These are phyloP conservation scores for Nezara viridula DNA, from an alignment of 2,888 invertebrate species.

Conservation along the genomic window DNA sequence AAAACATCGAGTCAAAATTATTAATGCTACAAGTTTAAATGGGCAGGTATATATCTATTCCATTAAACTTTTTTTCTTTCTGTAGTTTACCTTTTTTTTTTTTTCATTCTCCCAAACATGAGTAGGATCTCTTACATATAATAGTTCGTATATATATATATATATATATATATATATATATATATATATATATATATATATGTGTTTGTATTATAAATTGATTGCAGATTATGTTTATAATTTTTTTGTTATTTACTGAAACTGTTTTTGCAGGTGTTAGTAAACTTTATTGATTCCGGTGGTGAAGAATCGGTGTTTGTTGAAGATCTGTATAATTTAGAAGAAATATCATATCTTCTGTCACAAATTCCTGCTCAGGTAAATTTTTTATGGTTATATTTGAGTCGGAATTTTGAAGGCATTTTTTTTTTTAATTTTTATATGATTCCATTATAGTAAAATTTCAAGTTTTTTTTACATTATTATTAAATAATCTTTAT, in stretches of 20 bases:
- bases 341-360: slow-evolving; percentile 52
- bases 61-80: background rate
- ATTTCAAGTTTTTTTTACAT: too few species aligned
- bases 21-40: background rate
- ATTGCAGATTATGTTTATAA: background rate
- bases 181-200: too few species aligned
- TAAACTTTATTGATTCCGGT: slow-evolving; percentile 74
- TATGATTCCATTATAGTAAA: too few species aligned
- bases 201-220: too few species aligned
- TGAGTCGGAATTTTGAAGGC: too few species aligned
- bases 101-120: too few species aligned
- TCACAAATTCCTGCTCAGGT: slow-evolving; percentile 54
- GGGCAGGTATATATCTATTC: background rate
- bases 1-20: slow-evolving; percentile 5
- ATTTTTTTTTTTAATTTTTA: too few species aligned
- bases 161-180: too few species aligned
- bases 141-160: too few species aligned
- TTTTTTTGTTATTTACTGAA: background rate
- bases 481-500: too few species aligned
- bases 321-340: slow-evolving; percentile 48
- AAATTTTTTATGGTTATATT: background rate
- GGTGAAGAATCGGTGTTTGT: slow-evolving; percentile 69
- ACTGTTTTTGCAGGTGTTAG: slow-evolving; percentile 68
- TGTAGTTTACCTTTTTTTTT: slow-evolving; percentile 61
- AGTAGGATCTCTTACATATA: too few species aligned